Evolutionary conservation across 2,797 vertebrate genomes (phyloP).

Genomic region (Etheostoma nigrum): DNA sequence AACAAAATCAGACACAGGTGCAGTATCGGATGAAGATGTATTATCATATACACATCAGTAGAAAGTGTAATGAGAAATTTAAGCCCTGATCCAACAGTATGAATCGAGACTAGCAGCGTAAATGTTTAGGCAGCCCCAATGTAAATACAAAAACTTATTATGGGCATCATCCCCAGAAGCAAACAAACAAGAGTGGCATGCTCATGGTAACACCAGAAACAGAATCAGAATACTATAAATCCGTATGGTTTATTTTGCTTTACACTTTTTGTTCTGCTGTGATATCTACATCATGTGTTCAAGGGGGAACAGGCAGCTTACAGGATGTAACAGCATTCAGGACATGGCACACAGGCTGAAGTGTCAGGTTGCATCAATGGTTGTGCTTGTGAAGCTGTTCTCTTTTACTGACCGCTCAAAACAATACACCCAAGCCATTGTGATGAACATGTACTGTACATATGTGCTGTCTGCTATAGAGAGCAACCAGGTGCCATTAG

Average conservation of each 20-base stretch:
- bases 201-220: slow-evolving; percentile 37
- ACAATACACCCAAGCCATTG: not conserved
- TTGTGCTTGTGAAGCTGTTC: not conserved
- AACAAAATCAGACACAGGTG: slow-evolving; percentile 64
- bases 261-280: too few relatives aligned
- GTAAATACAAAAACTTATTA: slow-evolving; percentile 55
- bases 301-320: not conserved
- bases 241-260: not conserved
- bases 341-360: not conserved
- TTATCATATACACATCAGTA: slow-evolving; percentile 59
- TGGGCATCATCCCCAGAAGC: slow-evolving; percentile 38
- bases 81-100: slow-evolving; percentile 38
- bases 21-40: slow-evolving; percentile 52
- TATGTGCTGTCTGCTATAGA: not conserved
- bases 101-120: slow-evolving; percentile 28
- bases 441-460: not conserved
- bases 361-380: slow-evolving; percentile 7
- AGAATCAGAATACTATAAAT: slow-evolving; percentile 18
- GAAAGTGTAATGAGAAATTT: slow-evolving; percentile 64
- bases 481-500: not conserved
- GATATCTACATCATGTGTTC: not conserved
- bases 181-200: slow-evolving; percentile 31
- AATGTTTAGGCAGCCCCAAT: slow-evolving; percentile 47
- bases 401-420: not conserved
- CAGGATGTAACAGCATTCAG: slow-evolving; percentile 3